Conservation (phyloP, 2,888 invertebrate genomes). For the Tetropium fuscum region DNA sequence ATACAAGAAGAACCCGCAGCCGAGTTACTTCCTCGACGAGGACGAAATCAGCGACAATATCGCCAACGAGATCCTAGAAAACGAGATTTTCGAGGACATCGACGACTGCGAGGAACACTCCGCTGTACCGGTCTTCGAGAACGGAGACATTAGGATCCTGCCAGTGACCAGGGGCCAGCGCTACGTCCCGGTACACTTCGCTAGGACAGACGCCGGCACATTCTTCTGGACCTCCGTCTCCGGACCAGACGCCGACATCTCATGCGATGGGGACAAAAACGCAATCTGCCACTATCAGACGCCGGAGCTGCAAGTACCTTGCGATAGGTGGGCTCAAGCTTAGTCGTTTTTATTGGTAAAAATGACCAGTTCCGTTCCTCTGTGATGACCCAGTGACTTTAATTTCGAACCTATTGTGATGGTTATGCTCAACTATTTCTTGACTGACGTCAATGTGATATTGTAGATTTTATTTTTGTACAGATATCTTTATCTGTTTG, state of each 20-base stretch:
- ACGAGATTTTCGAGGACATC: constrained; percentile 78
- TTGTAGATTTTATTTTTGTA: constrained; percentile 50
- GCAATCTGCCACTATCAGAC: constrained; percentile 74
- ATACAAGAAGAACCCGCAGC: constrained; percentile 67
- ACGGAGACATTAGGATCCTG: constrained; percentile 70
- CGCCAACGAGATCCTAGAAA: constrained; percentile 85
- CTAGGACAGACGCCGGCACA: constrained; percentile 83
- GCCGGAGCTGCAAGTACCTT: constrained; percentile 74
- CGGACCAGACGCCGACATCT: constrained; percentile 75
- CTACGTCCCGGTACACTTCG: constrained; percentile 85
- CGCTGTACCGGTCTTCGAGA: constrained; percentile 76
- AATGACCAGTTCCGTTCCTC: constrained; percentile 35
- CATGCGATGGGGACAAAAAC: constrained; percentile 70
- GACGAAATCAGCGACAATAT: constrained; percentile 84
- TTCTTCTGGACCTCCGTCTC: constrained; percentile 86
- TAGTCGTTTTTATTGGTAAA: constrained; percentile 56
- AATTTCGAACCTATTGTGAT: constrained; percentile 29
- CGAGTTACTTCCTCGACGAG: constrained; percentile 54
- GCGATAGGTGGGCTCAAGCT: constrained; percentile 80
- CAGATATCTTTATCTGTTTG: constrained; percentile 49
- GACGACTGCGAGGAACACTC: constrained; percentile 75
- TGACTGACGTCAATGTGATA: constrained; percentile 56
- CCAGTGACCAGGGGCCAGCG: constrained; percentile 75
- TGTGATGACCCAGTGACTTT: constrained; percentile 45
- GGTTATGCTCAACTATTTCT: constrained; percentile 38